Evolutionary conservation across 2,113 vertebrate species (phyloP).

Genomic region (Dryoscopus gambensis): DNA sequence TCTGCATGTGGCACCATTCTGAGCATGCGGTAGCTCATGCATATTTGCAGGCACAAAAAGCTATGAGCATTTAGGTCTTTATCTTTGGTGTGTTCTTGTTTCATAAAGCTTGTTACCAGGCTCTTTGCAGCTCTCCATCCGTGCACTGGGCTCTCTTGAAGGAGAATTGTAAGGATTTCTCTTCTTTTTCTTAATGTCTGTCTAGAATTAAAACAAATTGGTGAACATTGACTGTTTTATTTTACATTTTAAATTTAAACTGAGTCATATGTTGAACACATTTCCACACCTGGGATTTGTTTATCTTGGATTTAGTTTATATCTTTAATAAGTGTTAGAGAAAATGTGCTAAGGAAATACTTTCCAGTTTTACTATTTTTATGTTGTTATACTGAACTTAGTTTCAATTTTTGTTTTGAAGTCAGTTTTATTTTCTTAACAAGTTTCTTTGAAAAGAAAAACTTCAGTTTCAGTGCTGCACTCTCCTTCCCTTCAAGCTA

Average conservation of each 20-base stretch:
- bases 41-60: not conserved
- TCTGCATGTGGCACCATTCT: not conserved
- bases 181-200: not conserved
- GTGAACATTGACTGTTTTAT: conserved; percentile 18
- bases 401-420: conserved; percentile 59
- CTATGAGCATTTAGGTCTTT: not conserved
- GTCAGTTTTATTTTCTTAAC: conserved; percentile 56
- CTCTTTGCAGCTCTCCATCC: not conserved
- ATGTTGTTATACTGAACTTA: conserved; percentile 22
- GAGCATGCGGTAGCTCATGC: not conserved
- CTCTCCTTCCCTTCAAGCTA: not conserved
- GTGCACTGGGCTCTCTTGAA: not conserved
- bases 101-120: not conserved
- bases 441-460: conserved; percentile 57
- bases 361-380: conserved; percentile 67
- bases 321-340: conserved; percentile 57
- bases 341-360: conserved; percentile 53
- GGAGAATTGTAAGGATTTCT: not conserved
- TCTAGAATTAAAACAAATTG: not conserved
- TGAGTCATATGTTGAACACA: conserved; percentile 20
- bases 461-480: not conserved
- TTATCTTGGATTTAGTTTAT: conserved; percentile 64
- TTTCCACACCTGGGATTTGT: conserved; percentile 63
- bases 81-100: not conserved
- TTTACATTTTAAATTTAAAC: conserved; percentile 56